phyloP scores from a whole-genome alignment of 2,113 vertebrate species.

The Pelvicachromis taeniatus region DNA sequence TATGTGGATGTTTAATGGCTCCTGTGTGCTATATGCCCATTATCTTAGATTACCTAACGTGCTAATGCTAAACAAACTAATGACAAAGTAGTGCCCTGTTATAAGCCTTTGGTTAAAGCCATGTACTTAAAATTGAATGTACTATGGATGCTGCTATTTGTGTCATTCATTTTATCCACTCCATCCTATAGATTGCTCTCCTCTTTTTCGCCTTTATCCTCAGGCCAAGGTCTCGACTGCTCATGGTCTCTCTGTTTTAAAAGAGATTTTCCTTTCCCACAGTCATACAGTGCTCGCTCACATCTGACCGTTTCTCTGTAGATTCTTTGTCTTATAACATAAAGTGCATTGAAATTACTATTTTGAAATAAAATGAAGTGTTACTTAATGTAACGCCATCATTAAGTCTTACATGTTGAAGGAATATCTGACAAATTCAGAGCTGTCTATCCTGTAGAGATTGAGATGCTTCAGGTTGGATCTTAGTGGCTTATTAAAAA shows the following conservation, averaged over 20 bases:
- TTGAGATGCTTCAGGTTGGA: neutral
- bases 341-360: neutral
- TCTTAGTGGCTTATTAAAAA: neutral
- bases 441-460: neutral
- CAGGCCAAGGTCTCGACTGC: neutral
- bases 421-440: fast-evolving
- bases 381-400: neutral
- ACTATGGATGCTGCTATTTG: neutral
- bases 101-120: neutral
- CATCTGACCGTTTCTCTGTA: neutral
- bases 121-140: too few species aligned
- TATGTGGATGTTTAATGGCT: neutral
- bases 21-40: neutral
- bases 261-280: neutral
- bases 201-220: neutral
- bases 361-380: neutral
- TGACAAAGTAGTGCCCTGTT: neutral
- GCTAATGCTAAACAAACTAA: neutral
- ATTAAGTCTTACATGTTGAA: neutral
- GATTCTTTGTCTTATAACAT: neutral
- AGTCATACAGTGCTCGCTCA: neutral
- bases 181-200: neutral
- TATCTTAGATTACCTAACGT: neutral
- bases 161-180: neutral
- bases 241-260: fast-evolving